Evolutionary conservation across 2,888 invertebrate species (phyloP).

Genomic region (Xanthorhoe spadicearia): DNA sequence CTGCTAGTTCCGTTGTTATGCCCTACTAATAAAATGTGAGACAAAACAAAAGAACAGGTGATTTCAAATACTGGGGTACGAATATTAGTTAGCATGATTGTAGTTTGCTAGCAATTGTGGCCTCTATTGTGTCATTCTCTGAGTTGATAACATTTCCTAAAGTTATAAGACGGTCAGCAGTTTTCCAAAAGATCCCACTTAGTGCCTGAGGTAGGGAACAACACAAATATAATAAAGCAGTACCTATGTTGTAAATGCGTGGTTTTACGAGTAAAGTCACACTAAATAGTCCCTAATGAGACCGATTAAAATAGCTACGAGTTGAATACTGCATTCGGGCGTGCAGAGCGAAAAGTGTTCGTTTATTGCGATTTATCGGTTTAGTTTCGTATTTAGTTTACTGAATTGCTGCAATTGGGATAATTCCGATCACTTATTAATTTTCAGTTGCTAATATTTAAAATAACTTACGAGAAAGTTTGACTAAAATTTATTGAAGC

Average conservation of each 20-base stretch:
- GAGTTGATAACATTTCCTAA: background rate
- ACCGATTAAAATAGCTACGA: slow-evolving; percentile 5
- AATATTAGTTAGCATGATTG: too few relatives aligned
- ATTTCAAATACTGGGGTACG: too few relatives aligned
- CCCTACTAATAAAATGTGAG: too few relatives aligned
- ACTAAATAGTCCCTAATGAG: slow-evolving; percentile 16
- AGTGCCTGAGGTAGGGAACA: slow-evolving; percentile 17
- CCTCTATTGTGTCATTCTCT: too few relatives aligned
- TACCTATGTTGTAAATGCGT: slow-evolving; percentile 29
- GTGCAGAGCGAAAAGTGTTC: background rate
- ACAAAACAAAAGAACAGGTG: too few relatives aligned
- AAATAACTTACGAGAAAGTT: too few relatives aligned
- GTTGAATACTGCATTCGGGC: background rate
- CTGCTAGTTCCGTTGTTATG: too few relatives aligned
- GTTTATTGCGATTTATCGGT: background rate
- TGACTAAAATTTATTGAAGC: too few relatives aligned
- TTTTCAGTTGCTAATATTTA: too few relatives aligned
- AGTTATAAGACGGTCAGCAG: background rate
- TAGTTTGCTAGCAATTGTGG: too few relatives aligned
- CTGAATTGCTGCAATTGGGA: background rate
- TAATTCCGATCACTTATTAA: too few relatives aligned
- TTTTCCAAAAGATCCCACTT: background rate
- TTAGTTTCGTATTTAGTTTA: background rate
- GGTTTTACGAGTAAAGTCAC: slow-evolving; percentile 18
- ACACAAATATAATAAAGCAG: slow-evolving; percentile 25